Base-by-base conservation (phyloP, 2,797 vertebrate species). In the Ceryle rudis region DNA sequence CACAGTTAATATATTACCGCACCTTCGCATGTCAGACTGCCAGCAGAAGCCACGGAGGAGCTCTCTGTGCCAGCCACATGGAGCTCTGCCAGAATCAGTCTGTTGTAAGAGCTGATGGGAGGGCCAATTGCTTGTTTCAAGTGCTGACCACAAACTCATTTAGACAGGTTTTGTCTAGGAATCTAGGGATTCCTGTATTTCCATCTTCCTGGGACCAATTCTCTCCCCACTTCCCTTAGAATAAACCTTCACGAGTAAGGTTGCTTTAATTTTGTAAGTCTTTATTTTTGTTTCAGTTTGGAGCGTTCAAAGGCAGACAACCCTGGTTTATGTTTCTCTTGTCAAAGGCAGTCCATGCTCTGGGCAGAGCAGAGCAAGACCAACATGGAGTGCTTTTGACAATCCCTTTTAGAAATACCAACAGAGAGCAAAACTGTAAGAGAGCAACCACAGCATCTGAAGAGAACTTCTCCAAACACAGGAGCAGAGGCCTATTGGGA, bases 81-180 rank as follows among this genome's bases (percentile, higher is more conserved):
- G 89, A 95, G 60, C 94, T 85, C 71, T 92, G 89, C 84, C 91
- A 58, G 55, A 54, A n/a, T 51, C 2, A 0, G 19, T 20, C 57
- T 60, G 31, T 11, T 89, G 55, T 80, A 54, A 84, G 73, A 58
- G 61, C 65, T 69, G 62, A 41, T 71, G 88, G 78, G 46, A 90
- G 64, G 46, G 58, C 25, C 91, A 86, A 75, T 35, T 90, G n/a
- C 77, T 65, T 64, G 22, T 80, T 93, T 72, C 62, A 78, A 58
- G 51, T 25, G 78, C 35, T 95, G 94, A 85, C 94, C 90, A 90
- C 85, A 91, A 71, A 85, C 52, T 77, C 72, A 89, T 75, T 91
- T 70, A 71, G 70, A 35, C 93, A 90, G 90, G 80, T 95, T 95
- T 95, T 94, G 62, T 90, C 77, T 64, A 93, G 83, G 62, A 90